These are phyloP conservation scores for Lipophrys pholis DNA, from an alignment of 2,113 vertebrate genomes.

Conservation along the genomic window DNA sequence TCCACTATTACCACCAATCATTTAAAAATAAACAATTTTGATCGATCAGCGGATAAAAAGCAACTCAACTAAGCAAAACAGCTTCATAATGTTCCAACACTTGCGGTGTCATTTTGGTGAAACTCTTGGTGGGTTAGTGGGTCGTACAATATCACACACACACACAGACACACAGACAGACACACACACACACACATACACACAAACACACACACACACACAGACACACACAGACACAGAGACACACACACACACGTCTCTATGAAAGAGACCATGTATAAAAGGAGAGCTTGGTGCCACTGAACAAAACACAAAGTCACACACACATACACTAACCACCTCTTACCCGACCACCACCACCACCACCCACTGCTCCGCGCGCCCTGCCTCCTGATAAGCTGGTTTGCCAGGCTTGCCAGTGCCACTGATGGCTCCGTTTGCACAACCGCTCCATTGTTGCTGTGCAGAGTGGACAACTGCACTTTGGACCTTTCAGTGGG, in stretches of 20 bases:
- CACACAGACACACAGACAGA: no score
- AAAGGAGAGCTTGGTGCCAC: conserved; percentile 61
- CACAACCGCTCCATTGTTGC: conserved; percentile 77
- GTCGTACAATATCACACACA: not conserved
- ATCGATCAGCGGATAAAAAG: no score
- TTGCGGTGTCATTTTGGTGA: no score
- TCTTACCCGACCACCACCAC: not conserved
- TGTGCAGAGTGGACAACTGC: conserved; percentile 73
- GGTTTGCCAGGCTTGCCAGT: conserved; percentile 71
- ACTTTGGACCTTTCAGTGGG: conserved; percentile 77
- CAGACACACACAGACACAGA: no score
- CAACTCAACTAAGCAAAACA: no score
- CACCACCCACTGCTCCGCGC: conserved; percentile 37
- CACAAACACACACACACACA: no score
- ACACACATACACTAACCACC: conserved; percentile 25
- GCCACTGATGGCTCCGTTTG: conserved; percentile 65
- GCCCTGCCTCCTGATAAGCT: conserved; percentile 75
- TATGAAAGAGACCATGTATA: conserved; percentile 43
- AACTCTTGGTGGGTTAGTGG: not conserved
- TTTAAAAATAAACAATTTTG: no score
- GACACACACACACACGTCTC: not conserved
- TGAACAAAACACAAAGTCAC: conserved; percentile 29
- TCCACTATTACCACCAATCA: no score
- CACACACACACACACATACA: no score
- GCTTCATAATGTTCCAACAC: no score